These are phyloP conservation scores for Kryptopterus vitreolus DNA, from an alignment of 2,797 vertebrate genomes.

Conservation along the genomic window DNA sequence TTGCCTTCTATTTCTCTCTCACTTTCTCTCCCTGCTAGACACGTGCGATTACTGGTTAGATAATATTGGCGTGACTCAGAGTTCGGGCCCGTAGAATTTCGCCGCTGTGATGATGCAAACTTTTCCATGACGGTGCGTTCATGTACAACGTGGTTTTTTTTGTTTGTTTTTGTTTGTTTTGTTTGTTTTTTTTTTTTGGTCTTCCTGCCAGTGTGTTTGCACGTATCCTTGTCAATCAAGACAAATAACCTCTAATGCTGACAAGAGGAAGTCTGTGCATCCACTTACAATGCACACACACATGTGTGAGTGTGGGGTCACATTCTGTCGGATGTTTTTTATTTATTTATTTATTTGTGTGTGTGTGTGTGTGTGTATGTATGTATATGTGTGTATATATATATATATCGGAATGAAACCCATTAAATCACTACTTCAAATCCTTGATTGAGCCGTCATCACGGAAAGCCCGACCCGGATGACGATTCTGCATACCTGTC, in stretches of 20 bases:
- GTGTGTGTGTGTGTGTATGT: too few species aligned
- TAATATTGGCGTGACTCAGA: conserved; percentile 66
- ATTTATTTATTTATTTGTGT: too few species aligned
- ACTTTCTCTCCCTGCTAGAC: conserved; percentile 18
- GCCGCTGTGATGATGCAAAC: conserved; percentile 56
- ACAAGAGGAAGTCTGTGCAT: not conserved
- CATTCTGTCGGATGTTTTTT: conserved; percentile 2
- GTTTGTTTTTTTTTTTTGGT: not conserved
- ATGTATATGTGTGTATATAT: too few species aligned
- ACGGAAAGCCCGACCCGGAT: conserved; percentile 38
- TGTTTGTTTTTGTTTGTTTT: not conserved
- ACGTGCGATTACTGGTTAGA: conserved; percentile 47
- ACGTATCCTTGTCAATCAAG: not conserved
- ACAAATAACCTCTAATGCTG: not conserved
- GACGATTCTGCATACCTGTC: conserved; percentile 33
- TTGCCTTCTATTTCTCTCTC: conserved; percentile 43
- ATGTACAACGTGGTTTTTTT: too few species aligned
- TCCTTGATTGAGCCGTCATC: conserved; percentile 67
- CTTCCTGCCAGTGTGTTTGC: not conserved
- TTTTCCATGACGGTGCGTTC: conserved; percentile 65
- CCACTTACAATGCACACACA: not conserved
- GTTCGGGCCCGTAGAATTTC: conserved; percentile 62
- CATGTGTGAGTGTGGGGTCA: not conserved
- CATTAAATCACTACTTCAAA: conserved; percentile 49
- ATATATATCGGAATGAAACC: conserved; percentile 43